These are phyloP conservation scores for Scolopax mira DNA, from an alignment of 2,113 vertebrate genomes.

Conservation along the genomic window DNA sequence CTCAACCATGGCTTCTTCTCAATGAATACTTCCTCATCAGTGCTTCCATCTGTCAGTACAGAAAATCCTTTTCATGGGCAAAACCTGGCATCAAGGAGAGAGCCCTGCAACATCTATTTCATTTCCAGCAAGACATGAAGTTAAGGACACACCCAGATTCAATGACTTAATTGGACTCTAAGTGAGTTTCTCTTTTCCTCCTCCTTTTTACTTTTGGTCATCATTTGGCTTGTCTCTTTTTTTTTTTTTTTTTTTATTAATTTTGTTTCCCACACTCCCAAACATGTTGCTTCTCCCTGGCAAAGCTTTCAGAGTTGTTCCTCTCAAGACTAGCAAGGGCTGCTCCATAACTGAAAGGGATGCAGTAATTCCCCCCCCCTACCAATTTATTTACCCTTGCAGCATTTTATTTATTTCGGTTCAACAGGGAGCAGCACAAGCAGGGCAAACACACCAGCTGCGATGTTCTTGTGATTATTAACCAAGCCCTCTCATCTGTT, in stretches of 20 bases:
- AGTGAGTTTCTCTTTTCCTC: background rate
- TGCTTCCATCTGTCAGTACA: background rate
- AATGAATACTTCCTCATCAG: background rate
- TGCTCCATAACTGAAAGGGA: background rate
- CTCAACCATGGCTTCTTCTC: background rate
- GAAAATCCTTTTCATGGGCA: background rate
- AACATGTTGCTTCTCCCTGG: background rate
- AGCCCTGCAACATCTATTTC: background rate
- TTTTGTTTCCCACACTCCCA: background rate
- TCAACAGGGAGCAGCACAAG: background rate
- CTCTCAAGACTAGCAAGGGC: background rate
- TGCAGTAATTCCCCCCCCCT: background rate
- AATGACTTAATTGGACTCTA: background rate
- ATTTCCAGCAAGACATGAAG: background rate
- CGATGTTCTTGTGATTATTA: background rate
- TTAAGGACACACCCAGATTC: background rate
- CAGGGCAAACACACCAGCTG: background rate
- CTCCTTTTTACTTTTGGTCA: constrained; percentile 41
- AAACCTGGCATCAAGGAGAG: background rate
- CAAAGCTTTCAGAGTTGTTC: background rate
- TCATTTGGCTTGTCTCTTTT: background rate
- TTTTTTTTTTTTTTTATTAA: background rate
- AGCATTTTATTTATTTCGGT: background rate
- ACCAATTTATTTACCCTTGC: background rate
- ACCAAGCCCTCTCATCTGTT: background rate